Evolutionary conservation across 2,113 vertebrate genomes (phyloP), one percentile per base, ranked within the genome.

Genomic region (Rhynchomys soricoides): DNA sequence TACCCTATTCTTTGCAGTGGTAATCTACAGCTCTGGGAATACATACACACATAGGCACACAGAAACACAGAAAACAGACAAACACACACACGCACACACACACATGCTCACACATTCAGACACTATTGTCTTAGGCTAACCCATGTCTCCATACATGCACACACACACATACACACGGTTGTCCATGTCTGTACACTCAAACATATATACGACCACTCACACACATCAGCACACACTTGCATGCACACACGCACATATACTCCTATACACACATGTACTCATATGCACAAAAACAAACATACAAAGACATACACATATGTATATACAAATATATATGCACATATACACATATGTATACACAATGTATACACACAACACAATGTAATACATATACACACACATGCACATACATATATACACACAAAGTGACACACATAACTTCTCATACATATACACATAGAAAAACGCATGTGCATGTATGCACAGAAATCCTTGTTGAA

Each of bases 1-100:
- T n/a, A 0, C 13, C 2, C 2, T 81, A 21, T 0, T 17, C 26
- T 62, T 24, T 0, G 7, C 43, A 73, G 13, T 40, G 40, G 3
- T 77, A 22, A 59, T 66, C 52, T 55, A 59, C 1, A 50, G 4
- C 26, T 89, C 2, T 82, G n/a, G 52, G 19, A 34, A 34, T 71
- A 59, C 2, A 40, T 12, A 26, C 10, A 55, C 3, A n/a, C 0
- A 26, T 11, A 10, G 19, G 29, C 40, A 62, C 21, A 48, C 4
- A 43, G 21, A 31, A 40, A 83, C 12, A 43, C 6, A 83, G 19
- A 78, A 34, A 81, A 78, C 45, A 77, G 13, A 6, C 45, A 21
- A n/a, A 83, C 13, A 11, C 15, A 31, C 15, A 40, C 22, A 62
- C 15, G 62, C 40, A 15, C 52, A 17, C 5, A 26, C n/a, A n/a